Base-by-base conservation (phyloP, 2,888 invertebrate species). In the Cyclophora punctaria region DNA sequence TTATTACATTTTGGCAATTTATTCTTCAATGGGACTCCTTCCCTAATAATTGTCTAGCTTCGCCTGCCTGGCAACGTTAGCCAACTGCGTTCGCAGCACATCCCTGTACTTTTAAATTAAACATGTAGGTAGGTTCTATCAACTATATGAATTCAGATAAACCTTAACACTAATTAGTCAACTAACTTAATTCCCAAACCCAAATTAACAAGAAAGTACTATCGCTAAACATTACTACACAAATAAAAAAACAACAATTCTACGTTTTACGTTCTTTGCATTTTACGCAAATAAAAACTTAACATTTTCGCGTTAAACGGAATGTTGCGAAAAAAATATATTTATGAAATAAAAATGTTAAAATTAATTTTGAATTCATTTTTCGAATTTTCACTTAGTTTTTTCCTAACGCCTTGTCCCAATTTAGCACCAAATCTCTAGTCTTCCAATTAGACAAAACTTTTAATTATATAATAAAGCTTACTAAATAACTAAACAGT, bases 111-210 rank as follows among this genome's bases (percentile, higher is more conserved):
- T 61, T 73, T 80, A 84, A 84, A 84, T 66, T 83, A 85, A 85
- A 81, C 73, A 76, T 76, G 78, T 82, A 82, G 75, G 75, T 37
- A 68, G 67, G 20, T 20, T 20, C 83, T 83, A 82, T 77, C 74
- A 83, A 65, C 77, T 77, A 84, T 81, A 78, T 81, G 83, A 80
- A 83, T 83, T 87, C 86, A 87, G 87, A 87, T 87, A 81, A 86
- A 83, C 57, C 86, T 86, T 87, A 86, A 69, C 62, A 62, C 84
- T 87, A 86, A 66, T 71, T 82, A 82, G 78, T 83, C 65, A 76
- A 80, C 83, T 88, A 87, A 85, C 83, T 80, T 86, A 85, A 80
- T 81, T 78, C 87, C 87, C 86, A 85, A 84, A 85, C 87, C 87
- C 86, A 88, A 86, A 82, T 85, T 84, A 87, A 86, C 85, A 88